Conservation (phyloP, 2,888 invertebrate species). For the Drosophila pegasa region DNA sequence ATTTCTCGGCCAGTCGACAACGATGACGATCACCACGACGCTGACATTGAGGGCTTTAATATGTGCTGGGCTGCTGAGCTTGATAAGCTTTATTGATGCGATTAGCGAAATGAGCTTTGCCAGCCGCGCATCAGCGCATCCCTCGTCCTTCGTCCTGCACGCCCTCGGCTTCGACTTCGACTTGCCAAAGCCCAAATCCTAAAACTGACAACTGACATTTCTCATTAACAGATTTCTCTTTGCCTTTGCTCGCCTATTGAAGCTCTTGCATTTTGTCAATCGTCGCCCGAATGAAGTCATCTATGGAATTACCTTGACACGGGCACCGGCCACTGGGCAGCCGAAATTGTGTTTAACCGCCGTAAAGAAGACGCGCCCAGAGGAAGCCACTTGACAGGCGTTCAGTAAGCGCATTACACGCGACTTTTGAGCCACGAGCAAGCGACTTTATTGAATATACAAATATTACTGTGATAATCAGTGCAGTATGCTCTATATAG, state of each 20-base stretch:
- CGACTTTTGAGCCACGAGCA: background rate
- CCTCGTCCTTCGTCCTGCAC: conserved; percentile 6
- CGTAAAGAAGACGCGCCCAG: background rate
- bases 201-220: conserved; percentile 78
- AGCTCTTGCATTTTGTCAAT: conserved; percentile 70
- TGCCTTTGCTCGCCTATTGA: conserved; percentile 41
- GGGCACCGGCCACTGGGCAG: conserved; percentile 26
- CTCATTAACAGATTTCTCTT: conserved; percentile 70
- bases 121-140: conserved; percentile 36
- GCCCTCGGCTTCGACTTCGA: conserved; percentile 1
- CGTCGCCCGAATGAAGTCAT: conserved; percentile 61
- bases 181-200: conserved; percentile 22
- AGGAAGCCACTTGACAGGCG: conserved; percentile 6
- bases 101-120: conserved; percentile 80
- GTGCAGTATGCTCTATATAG: background rate
- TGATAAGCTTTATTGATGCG: conserved; percentile 80
- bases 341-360: conserved; percentile 5
- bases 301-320: conserved; percentile 54
- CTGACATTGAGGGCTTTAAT: conserved; percentile 70
- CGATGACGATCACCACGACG: conserved; percentile 36
- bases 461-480: background rate
- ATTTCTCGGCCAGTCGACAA: conserved; percentile 62
- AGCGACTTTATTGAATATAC: background rate
- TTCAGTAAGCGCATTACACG: conserved; percentile 12
- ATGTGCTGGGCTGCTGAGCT: conserved; percentile 50